These are phyloP conservation scores for Puntigrus tetrazona DNA, from an alignment of 2,113 vertebrate genomes.

Conservation along the genomic window DNA sequence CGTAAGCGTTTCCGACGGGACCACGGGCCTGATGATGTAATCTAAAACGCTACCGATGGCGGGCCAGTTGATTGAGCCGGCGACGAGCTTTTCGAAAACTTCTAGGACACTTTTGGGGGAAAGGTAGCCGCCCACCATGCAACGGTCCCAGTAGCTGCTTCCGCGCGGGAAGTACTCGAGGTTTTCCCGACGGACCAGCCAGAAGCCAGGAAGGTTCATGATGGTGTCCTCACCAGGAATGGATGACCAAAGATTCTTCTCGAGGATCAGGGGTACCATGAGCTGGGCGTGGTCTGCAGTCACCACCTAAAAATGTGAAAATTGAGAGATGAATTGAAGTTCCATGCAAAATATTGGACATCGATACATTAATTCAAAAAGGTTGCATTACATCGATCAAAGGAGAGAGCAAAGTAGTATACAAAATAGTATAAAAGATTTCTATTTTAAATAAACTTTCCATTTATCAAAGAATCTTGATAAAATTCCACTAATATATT, in stretches of 20 bases:
- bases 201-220: constrained; percentile 96
- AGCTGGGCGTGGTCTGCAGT: constrained; percentile 96
- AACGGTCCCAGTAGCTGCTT: constrained; percentile 98
- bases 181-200: constrained; percentile 93
- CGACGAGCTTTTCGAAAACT: constrained; percentile 90
- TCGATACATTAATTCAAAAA: not conserved
- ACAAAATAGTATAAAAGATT: too few species aligned
- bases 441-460: too few species aligned
- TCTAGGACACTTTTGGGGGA: constrained; percentile 91
- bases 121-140: constrained; percentile 95
- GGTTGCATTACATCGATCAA: not conserved
- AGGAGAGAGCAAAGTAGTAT: too few species aligned
- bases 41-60: constrained; percentile 95
- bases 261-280: constrained; percentile 90
- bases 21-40: constrained; percentile 90
- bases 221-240: constrained; percentile 96
- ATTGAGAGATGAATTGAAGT: not conserved
- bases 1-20: constrained; percentile 86
- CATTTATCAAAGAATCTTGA: too few species aligned
- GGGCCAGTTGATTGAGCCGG: constrained; percentile 97
- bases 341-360: not conserved
- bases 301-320: constrained; percentile 80
- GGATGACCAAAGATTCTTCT: constrained; percentile 95
- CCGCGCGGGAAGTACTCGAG: constrained; percentile 95
- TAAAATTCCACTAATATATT: too few species aligned